Evolutionary conservation across 2,113 vertebrate species (phyloP), one percentile per base, ranked within the genome.

Genomic region (Benitochromis conjunctus): DNA sequence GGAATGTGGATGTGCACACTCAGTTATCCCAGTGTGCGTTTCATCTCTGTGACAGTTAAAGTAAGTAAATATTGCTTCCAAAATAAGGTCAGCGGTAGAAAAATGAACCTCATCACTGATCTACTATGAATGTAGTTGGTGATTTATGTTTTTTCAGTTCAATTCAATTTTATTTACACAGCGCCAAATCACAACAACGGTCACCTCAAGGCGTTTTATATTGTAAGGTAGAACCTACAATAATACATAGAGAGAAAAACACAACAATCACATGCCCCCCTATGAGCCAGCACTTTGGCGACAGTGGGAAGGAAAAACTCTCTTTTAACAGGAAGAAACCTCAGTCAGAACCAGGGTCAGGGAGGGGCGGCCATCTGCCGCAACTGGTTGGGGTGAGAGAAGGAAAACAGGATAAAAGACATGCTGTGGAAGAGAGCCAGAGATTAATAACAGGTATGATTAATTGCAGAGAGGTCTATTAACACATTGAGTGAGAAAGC

Each of bases 281-380:
- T 64, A 12, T 36, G 1, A 64, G 60, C 60, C 36, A 36, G 31
- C 31, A 64, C 60, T n/a, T 36, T 64, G 18, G 60, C 60, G 7
- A 64, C 18, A 36, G 31, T 36, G 31, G 60, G 60, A 64, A 64
- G 31, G 5, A 64, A 64, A 64, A 64, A 64, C 31, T 36, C 9
- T 31, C 31, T 36, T 64, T 64, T 64, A 64, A 64, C 31, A 62
- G 58, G 31, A 62, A 62, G 18, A 62, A 62, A 36, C 9, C 31
- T 62, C 58, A 31, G 0, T 9, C 18, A 62, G 31, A 62, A 36
- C 31, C 58, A 62, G 58, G 31, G 18, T 64, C 31, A 64, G 18
- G 60, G 31, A 62, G 18, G 31, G 58, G 18, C 0, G 5, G 18
- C 1, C 60, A 12, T 36, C 31, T 12, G 58, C 9, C 1, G 0